Conservation (phyloP, 2,113 vertebrate genomes). For the Phodopus roborovskii region DNA sequence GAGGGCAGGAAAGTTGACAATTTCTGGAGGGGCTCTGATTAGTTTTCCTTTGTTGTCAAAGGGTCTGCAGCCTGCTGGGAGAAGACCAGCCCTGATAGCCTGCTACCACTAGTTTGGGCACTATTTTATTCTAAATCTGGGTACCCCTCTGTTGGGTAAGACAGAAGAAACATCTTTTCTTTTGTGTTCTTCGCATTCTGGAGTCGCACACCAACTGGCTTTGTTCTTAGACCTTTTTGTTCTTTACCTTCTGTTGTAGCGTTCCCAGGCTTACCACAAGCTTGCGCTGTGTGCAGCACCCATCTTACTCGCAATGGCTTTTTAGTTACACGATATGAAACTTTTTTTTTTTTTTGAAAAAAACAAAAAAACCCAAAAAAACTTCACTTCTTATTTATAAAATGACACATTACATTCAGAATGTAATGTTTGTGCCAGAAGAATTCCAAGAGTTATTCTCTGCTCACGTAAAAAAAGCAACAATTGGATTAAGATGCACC, state of each 20-base stretch:
- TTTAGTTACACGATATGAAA: not conserved
- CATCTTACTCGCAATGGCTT: not conserved
- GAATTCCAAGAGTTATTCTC: conserved; percentile 1
- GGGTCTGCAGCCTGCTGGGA: not conserved
- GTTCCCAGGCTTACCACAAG: not conserved
- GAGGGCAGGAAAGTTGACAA: not conserved
- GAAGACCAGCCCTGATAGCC: not conserved
- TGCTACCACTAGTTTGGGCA: not conserved
- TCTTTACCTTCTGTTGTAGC: not conserved
- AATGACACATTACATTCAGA: not conserved
- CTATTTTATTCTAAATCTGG: not conserved
- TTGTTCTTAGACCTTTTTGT: not conserved
- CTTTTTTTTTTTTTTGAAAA: not conserved
- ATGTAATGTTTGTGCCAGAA: conserved; percentile 42
- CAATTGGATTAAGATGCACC: not conserved
- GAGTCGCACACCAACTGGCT: not conserved
- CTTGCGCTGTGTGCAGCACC: fast-evolving
- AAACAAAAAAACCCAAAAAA: too few relatives aligned
- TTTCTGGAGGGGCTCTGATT: not conserved
- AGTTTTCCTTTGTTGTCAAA: not conserved
- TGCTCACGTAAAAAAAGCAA: not conserved
- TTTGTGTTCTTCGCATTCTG: not conserved
- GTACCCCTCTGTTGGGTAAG: not conserved
- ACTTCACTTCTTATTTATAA: conserved; percentile 46
- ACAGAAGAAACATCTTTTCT: not conserved